Evolutionary conservation across 2,888 invertebrate species (phyloP).

Genomic region (Conus canariensis): DNA sequence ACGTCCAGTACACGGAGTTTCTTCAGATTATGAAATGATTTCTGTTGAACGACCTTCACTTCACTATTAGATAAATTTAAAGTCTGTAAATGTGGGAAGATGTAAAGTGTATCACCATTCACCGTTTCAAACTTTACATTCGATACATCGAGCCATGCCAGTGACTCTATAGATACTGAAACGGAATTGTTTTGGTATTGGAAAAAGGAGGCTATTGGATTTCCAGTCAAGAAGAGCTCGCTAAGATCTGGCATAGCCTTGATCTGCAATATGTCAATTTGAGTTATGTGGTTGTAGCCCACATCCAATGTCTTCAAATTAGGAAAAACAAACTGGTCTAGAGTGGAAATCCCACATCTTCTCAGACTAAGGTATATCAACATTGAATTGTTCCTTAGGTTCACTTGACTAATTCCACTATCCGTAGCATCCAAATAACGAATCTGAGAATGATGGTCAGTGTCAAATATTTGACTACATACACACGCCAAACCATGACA

Average conservation of each 20-base stretch:
- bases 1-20: neutral
- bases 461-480: neutral
- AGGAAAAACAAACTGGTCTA: neutral
- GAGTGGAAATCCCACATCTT: neutral
- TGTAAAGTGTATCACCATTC: neutral
- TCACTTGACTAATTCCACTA: neutral
- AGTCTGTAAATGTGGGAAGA: neutral
- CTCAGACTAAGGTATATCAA: neutral
- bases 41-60: neutral
- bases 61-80: neutral
- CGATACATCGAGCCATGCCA: too few relatives aligned
- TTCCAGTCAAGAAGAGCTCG: neutral
- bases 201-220: neutral
- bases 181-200: neutral
- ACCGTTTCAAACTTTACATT: too few relatives aligned
- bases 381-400: neutral
- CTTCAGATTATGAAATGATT: neutral
- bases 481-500: neutral
- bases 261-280: neutral
- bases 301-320: neutral
- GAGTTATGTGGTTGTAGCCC: neutral
- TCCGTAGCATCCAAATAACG: neutral
- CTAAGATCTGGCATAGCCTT: neutral
- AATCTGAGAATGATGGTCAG: too few relatives aligned
- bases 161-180: neutral